Evolutionary conservation across 2,797 vertebrate genomes (phyloP), one percentile per base, ranked within the genome.

Genomic region (Onychomys arenicola): DNA sequence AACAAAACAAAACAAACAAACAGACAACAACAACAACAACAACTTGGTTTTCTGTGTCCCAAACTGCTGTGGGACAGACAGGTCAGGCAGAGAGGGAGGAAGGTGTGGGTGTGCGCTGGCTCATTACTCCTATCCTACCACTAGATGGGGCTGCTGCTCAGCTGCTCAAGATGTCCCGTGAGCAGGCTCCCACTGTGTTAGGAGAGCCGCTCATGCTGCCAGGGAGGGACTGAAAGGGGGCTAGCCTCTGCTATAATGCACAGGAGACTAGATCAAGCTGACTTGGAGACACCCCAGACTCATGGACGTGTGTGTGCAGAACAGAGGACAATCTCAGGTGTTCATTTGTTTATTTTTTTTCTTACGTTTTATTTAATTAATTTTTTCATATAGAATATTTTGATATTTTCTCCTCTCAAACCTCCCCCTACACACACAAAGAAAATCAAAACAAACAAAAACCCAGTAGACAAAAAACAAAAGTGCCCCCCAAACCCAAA

Each of bases 131-230:
- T 9, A 0, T 77, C 16, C 29, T 1, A 46, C 91, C 94, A 80
- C 94, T 49, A 97, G 96, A 49, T 92, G 96, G 95, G 2, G 94
- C 55, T 96, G 83, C 37, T 71, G 8, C 1, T 25, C 10, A 4
- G 55, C 43, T 0, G 0, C 34, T n/a, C 17, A n/a, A 1, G 13
- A 37, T 7, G 3, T 29, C 21, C 2, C 0, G 2, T 5, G 43
- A 40, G 19, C 34, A 12, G 9, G 25, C 49, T 55, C 88, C 8
- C 3, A 29, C 2, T n/a, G 27, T 16, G 59, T 1, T 9, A 0
- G 14, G 49, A 77, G 49, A 52, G 49, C 19, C 46, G 40, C 52
- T 29, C 19, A 34, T 59, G 25, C 2, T 4, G 9, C 40, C 63
- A 19, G 80, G 37, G 71, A 40, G 61, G 71, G 73, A 43, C 32